Base-by-base conservation (phyloP, 2,113 vertebrate genomes). In the Mastomys natalensis region DNA sequence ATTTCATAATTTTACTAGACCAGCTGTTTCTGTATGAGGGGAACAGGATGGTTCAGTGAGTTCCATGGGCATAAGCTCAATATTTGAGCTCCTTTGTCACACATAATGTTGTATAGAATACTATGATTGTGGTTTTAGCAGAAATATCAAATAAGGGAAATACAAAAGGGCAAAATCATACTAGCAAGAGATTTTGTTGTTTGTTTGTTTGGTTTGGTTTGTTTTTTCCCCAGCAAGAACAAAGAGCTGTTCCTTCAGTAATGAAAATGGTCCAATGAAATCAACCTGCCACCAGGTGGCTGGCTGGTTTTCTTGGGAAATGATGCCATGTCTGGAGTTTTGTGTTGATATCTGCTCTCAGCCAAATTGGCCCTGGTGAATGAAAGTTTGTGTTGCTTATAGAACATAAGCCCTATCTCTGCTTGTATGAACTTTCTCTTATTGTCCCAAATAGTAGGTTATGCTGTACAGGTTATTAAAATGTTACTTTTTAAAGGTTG, bases 11-110 rank as follows among this genome's bases (percentile, higher is more conserved):
- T 97, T 97, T 95, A 97, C 88, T 96, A 96, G 94, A 73, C 86
- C 94, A 93, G 95, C 97, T 98, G 96, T 97, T 97, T 97, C 77
- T 72, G 89, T 81, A 93, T 92, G 77, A 95, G 26, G 78, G n/a
- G n/a, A 92, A 90, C 76, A 87, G 76, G 48, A 90, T 51, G 58
- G 86, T n/a, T 58, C 53, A 95, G 81, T 70, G 31, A 94, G 87
- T 92, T 89, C 43, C 60, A 73, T 66, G 76, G 90, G 68, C 40
- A 24, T 78, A 68, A 91, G 17, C 31, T 55, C 86, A 89, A 2
- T 64, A 62, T 86, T 96, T 96, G 77, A 40, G 2, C 90, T 95
- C 80, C 45, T 93, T 78, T 77, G 11, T 95, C 66, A 93, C 48
- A 77, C 89, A 29, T 62, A 78, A 55, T 84, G 85, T 73, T 92